Conservation (phyloP, 2,797 vertebrate species). For the Urosaurus nigricauda region DNA sequence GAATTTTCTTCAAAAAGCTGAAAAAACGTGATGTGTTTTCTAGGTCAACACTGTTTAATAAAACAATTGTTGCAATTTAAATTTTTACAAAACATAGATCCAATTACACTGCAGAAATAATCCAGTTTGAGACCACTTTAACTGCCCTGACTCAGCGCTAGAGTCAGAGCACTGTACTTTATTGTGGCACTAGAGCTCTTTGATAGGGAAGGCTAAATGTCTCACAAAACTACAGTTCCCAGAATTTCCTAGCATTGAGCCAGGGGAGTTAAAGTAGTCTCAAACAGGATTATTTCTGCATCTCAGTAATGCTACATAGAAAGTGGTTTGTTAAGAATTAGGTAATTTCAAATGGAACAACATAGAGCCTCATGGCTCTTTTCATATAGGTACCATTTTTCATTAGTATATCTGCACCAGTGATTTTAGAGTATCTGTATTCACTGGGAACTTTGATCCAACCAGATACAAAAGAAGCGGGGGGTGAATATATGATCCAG, state of each 20-base stretch:
- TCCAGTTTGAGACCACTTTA: no score
- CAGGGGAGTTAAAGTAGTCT: no score
- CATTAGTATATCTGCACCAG: not conserved
- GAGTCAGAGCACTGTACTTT: no score
- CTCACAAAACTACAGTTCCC: no score
- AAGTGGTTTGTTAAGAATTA: not conserved
- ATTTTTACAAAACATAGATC: not conserved
- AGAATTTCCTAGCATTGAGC: no score
- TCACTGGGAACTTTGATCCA: not conserved
- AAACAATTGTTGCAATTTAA: not conserved
- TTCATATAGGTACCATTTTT: conserved; percentile 31
- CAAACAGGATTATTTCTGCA: no score
- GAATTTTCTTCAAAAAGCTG: not conserved
- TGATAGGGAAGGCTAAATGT: no score
- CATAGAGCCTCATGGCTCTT: not conserved
- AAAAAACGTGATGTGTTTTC: not conserved
- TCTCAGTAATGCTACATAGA: not conserved
- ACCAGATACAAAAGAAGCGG: not conserved
- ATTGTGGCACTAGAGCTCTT: no score
- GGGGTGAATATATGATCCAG: not conserved
- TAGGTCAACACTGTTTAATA: not conserved
- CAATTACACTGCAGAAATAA: no score
- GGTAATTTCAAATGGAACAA: conserved; percentile 6
- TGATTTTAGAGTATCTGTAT: not conserved
- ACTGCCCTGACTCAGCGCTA: no score